These are phyloP conservation scores for Colossoma macropomum DNA, from an alignment of 2,113 vertebrate species.

Conservation along the genomic window DNA sequence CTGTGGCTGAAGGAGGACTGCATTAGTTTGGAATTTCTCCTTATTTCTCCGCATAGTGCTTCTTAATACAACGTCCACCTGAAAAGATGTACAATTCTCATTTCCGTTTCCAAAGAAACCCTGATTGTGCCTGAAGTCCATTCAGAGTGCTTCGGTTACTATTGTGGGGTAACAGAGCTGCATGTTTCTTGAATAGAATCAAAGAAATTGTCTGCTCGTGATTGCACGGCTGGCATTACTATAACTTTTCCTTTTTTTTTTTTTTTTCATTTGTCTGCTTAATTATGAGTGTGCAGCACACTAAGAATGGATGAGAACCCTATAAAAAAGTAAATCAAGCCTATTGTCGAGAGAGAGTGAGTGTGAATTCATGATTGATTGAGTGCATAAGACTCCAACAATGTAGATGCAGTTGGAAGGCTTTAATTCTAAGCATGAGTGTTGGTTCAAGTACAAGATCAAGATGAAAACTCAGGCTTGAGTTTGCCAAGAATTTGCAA, in stretches of 20 bases:
- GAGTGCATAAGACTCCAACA: neutral
- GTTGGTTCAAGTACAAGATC: neutral
- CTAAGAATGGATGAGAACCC: neutral
- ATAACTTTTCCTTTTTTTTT: neutral
- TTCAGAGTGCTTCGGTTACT: neutral
- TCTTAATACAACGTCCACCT: neutral
- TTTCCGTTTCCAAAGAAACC: neutral
- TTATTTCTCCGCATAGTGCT: neutral
- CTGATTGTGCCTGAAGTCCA: neutral
- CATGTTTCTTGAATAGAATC: neutral
- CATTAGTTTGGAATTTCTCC: neutral
- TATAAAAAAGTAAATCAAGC: conserved; percentile 14
- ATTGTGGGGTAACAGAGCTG: neutral
- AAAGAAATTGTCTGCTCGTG: conserved; percentile 2
- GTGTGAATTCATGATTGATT: neutral
- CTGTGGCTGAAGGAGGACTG: neutral
- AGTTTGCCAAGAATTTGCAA: neutral
- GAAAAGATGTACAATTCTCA: neutral
- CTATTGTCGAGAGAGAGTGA: conserved; percentile 7
- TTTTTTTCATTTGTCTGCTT: neutral
- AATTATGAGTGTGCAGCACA: neutral
- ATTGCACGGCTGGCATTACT: neutral
- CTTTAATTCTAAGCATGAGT: neutral
- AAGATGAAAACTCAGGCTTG: neutral
- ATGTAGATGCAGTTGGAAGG: neutral